Conservation (phyloP, 2,113 vertebrate species). For the Neodontobutis hainanensis region DNA sequence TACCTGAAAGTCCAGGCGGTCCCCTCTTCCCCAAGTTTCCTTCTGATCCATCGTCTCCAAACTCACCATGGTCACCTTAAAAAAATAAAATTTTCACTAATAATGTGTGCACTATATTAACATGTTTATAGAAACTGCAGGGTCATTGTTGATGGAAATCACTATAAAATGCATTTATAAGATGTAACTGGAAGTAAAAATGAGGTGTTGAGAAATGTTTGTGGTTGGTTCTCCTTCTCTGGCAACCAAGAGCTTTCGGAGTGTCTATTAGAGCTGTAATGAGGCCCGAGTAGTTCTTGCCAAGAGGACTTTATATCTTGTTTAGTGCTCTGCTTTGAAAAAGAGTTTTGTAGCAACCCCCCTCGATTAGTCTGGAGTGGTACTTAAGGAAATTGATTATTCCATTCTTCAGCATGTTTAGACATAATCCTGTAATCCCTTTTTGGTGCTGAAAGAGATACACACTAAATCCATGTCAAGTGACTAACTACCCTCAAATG, state of each 20-base stretch:
- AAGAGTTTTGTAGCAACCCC: constrained; percentile 2
- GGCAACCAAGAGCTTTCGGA: constrained; percentile 30
- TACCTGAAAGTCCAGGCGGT: constrained; percentile 68
- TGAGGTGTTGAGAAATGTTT: constrained; percentile 30
- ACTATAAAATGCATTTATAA: constrained; percentile 4
- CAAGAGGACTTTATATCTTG: constrained; percentile 32
- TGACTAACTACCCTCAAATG: constrained; percentile 48
- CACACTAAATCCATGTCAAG: constrained; percentile 15
- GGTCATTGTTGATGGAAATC: constrained; percentile 7
- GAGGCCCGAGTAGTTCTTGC: constrained; percentile 21
- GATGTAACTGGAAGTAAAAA: constrained; percentile 27
- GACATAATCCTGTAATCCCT: constrained; percentile 21
- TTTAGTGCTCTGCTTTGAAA: constrained; percentile 36
- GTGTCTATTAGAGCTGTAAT: constrained; percentile 31
- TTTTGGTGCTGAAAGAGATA: background rate
- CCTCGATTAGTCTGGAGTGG: constrained; percentile 23
- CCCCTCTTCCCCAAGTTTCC: constrained; percentile 69
- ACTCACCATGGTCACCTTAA: constrained; percentile 67
- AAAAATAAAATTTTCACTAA: background rate
- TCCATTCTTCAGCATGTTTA: constrained; percentile 5
- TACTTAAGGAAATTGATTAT: constrained; percentile 38
- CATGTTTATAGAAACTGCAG: background rate
- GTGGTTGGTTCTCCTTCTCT: constrained; percentile 10
- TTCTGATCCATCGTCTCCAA: constrained; percentile 60
- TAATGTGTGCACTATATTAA: background rate